Evolutionary conservation across 2,888 invertebrate species (phyloP), one percentile per base, ranked within the genome.

Genomic region (Myopa testacea): DNA sequence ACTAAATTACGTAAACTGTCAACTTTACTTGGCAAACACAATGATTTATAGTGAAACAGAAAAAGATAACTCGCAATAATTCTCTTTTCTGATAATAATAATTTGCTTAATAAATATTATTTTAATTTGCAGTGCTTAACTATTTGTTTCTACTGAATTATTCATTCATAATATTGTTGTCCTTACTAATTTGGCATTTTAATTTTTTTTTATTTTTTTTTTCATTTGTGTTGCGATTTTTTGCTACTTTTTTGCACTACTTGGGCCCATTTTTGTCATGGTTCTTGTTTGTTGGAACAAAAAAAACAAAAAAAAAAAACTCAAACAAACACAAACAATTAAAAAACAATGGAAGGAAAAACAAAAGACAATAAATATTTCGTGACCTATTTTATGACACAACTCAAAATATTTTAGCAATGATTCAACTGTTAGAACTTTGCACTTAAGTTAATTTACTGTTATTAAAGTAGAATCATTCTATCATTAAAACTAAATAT

Each of bases 341-440:
- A 50, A 45, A 40, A 16, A 65, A 14, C n/a, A n/a, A 16, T n/a
- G 67, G 40, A 6, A 67, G 63, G n/a, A 67, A 40, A 67, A n/a
- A 67, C 40, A 37, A n/a, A 4, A 40, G 16, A 40, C n/a, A 67
- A 67, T n/a, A 16, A 7, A 37, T 67, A 67, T 40, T 40, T 67
- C 67, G 38, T 67, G 67, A 67, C 67, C 67, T 37, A 67, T 67
- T 37, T 67, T 67, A 37, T 10, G n/a, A 45, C 7, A 45, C 45
- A 45, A 4, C 8, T 12, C 4, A 55, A 55, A n/a, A 55, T 10
- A 55, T 5, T n/a, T 55, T 55, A 2, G 3, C 3, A 4, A 14
- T 55, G 10, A 55, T n/a, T 55, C 55, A 55, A n/a, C 14, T 6
- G 14, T 5, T 4, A 55, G 55, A 55, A 55, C 55, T 55, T 55